Percentiles rank a stretch among this genome's conserved stretches.
Conservation (phyloP, 1,140 invertebrate genomes). For the Drosophila eugracilis region DNA sequence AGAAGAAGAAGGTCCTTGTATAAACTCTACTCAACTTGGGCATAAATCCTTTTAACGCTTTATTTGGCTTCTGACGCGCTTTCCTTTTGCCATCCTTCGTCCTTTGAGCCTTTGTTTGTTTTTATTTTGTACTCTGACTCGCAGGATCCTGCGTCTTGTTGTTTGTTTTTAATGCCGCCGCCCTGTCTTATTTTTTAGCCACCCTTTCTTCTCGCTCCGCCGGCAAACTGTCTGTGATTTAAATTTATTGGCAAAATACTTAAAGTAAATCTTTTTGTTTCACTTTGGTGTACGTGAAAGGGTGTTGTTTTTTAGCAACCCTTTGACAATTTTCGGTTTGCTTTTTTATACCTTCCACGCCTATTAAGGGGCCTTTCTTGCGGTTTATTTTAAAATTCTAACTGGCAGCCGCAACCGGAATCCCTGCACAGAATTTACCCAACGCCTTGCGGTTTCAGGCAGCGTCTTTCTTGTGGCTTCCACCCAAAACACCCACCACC, state of each 20-base stretch:
- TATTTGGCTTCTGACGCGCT: conserved; percentile 70
- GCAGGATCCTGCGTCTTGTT: conserved; percentile 24
- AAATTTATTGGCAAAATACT: conserved; percentile 84
- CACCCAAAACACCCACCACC: background rate
- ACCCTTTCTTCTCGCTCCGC: conserved; percentile 13
- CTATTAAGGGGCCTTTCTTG: conserved; percentile 53
- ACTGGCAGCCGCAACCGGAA: conserved; percentile 45
- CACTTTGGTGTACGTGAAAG: conserved; percentile 28
- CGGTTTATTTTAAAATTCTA: conserved; percentile 66
- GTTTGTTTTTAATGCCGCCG: conserved; percentile 47
- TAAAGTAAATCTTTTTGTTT: conserved; percentile 74
- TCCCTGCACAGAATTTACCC: conserved; percentile 47
- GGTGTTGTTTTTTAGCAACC: conserved; percentile 35
- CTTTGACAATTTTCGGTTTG: conserved; percentile 66
- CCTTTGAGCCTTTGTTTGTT: conserved; percentile 44
- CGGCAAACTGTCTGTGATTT: conserved; percentile 68
- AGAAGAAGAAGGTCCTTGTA: background rate
- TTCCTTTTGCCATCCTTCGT: conserved; percentile 8
- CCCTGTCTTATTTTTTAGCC: conserved; percentile 13
- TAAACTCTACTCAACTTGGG: conserved; percentile 35
- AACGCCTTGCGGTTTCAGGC: conserved; percentile 68
- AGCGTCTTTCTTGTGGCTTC: conserved; percentile 59
- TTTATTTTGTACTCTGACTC: conserved; percentile 31
- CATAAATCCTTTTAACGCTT: conserved; percentile 80
- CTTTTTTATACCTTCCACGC: conserved; percentile 49